Evolutionary conservation across 64 coral and sea anemone genomes (phyloP).

Genomic region (Dendrophyllia cribrosa): DNA sequence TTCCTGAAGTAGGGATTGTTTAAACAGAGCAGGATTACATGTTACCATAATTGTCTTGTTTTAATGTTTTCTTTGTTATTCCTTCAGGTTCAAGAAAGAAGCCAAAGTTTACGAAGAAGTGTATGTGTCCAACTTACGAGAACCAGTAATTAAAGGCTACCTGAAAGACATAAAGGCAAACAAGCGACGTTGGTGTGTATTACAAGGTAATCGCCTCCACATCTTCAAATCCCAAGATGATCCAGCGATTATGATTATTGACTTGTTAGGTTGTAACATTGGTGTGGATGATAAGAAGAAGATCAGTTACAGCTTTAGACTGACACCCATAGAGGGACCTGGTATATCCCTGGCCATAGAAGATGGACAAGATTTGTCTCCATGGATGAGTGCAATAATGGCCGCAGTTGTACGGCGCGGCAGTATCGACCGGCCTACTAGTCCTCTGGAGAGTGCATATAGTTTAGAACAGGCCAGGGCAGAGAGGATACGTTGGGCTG

Average conservation of each 20-base stretch:
- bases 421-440: conserved; percentile 65
- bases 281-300: conserved; percentile 95
- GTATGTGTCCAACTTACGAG: conserved; percentile 62
- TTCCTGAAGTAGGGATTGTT: too few relatives aligned
- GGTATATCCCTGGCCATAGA: conserved; percentile 84
- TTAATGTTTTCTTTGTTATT: neutral
- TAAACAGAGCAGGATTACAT: too few relatives aligned
- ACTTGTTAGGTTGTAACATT: conserved; percentile 85
- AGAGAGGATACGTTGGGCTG: conserved; percentile 30
- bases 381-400: conserved; percentile 98
- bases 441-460: conserved; percentile 68
- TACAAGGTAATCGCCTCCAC: conserved; percentile 85
- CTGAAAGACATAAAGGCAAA: conserved; percentile 80
- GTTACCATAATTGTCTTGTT: neutral
- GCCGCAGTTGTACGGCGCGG: conserved; percentile 81
- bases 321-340: conserved; percentile 39
- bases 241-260: conserved; percentile 80
- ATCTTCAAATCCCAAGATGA: conserved; percentile 93
- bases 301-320: conserved; percentile 86
- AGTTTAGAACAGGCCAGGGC: conserved; percentile 56
- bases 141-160: conserved; percentile 84
- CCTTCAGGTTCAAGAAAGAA: conserved; percentile 88
- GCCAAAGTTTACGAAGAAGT: conserved; percentile 74
- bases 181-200: conserved; percentile 85
- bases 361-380: conserved; percentile 90